These are phyloP conservation scores for Xylota segnis DNA, from an alignment of 2,888 invertebrate species.

Conservation along the genomic window DNA sequence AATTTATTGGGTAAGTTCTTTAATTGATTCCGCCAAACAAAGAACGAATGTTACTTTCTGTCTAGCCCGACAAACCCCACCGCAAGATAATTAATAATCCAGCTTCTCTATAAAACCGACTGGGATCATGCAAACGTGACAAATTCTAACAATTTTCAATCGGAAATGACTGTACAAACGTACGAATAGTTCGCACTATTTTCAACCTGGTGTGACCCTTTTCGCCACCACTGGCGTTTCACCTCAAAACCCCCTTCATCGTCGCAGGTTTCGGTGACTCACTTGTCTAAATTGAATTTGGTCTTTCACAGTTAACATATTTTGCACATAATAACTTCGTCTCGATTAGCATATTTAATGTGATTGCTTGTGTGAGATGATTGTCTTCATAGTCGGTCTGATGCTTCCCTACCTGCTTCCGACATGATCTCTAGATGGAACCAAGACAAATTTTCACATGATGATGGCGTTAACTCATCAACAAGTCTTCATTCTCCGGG, in stretches of 20 bases:
- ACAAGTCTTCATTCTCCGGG: conserved; percentile 13
- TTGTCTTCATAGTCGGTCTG: conserved; percentile 15
- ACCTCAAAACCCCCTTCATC: not conserved
- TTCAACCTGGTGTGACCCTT: not conserved
- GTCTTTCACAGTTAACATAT: conserved; percentile 59
- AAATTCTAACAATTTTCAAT: too few relatives aligned
- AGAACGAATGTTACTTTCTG: too few relatives aligned
- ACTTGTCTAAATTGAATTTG: conserved; percentile 25
- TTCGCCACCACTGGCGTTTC: conserved; percentile 30
- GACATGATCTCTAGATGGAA: conserved; percentile 36
- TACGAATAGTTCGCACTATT: too few relatives aligned
- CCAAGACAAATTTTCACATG: conserved; percentile 60
- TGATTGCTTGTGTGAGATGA: conserved; percentile 50
- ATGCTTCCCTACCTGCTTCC: conserved; percentile 30
- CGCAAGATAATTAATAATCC: too few relatives aligned
- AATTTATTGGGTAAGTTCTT: too few relatives aligned
- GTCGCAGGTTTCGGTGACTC: conserved; percentile 37
- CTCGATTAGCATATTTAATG: conserved; percentile 67
- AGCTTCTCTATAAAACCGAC: too few relatives aligned
- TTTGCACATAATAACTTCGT: conserved; percentile 66
- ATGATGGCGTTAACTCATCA: conserved; percentile 66
- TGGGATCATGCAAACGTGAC: too few relatives aligned
- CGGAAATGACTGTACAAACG: too few relatives aligned
- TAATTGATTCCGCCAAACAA: too few relatives aligned
- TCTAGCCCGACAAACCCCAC: too few relatives aligned